Percentiles rank a stretch among this genome's conserved stretches.
Evolutionary conservation across 1,140 invertebrate genomes (phyloP).

Genomic region (Leptonema lineaticorne): DNA sequence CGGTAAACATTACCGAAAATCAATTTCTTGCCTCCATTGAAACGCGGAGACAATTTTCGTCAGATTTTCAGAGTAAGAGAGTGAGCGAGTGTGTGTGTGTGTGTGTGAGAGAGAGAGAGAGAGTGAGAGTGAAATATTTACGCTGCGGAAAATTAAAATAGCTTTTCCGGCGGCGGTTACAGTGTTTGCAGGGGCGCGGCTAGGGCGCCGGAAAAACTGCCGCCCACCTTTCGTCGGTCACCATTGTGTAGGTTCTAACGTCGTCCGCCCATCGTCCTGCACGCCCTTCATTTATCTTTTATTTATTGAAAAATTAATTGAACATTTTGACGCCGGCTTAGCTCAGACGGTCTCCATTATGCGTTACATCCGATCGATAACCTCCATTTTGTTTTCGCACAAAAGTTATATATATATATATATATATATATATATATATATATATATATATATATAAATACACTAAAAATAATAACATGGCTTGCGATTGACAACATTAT

Average conservation of each 20-base stretch:
- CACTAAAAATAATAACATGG: no score
- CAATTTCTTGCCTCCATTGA: slow-evolving; percentile 11
- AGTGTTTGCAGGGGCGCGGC: no score
- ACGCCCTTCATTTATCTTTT: slow-evolving; percentile 24
- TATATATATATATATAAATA: no score
- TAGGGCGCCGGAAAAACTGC: no score
- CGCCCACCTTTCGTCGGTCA: not conserved
- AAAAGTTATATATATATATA: no score
- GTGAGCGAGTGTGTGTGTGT: no score
- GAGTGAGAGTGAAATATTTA: slow-evolving; percentile 20
- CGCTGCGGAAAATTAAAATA: slow-evolving; percentile 19
- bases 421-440: no score
- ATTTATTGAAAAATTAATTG: slow-evolving; percentile 30
- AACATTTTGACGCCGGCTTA: slow-evolving; percentile 7
- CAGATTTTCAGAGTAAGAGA: slow-evolving; percentile 4
- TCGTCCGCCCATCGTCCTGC: not conserved
- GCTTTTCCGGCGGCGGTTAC: slow-evolving; percentile 6
- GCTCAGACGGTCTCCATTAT: not conserved
- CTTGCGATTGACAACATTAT: no score
- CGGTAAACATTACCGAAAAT: slow-evolving; percentile 1
- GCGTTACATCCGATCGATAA: not conserved
- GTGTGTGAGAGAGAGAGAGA: no score
- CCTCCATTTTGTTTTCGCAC: not conserved
- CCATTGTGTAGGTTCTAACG: slow-evolving; percentile 12
- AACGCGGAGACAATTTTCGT: slow-evolving; percentile 6